Base-by-base conservation (phyloP, 2,797 vertebrate genomes). In the Coilia nasus region DNA sequence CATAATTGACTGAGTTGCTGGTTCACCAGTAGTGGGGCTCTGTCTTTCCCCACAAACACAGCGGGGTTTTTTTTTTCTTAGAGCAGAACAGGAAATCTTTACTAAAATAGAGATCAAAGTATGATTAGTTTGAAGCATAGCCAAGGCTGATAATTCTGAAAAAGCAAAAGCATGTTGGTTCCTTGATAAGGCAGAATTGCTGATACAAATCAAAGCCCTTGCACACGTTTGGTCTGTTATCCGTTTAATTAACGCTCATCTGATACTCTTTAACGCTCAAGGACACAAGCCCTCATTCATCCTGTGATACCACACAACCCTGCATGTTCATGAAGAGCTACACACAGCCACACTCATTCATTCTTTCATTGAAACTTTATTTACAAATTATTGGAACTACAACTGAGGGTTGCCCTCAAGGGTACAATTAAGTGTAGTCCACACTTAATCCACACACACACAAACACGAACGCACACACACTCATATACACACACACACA, bases 361-460 rank as follows among this genome's bases (percentile, higher is more conserved):
- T 3, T 54, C 50, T 54, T 9, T 14, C 50, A 54, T 3, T 54
- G 50, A 54, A 54, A 54, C 2, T 54, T 54, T 54, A 54, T 54
- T 54, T 54, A 54, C 50, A 54, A 54, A 54, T 54, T 54, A 54
- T 54, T 54, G 9, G 14, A 54, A 54, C 2, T 54, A 14, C 50
- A 54, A 41, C 35, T 41, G 35, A 41, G 35, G 35, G 35, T 5
- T 2, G 35, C 35, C 35, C 5, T 41, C 35, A 41, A 41, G 5
- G 5, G 35, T 41, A 41, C 35, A 41, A 41, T 41, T 41, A 41
- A 41, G 35, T 41, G 5, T 41, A 41, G 35, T 41, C 44, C 44
- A 56, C 17, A 25, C 62, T 88, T 28, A 71, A 84, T 82, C 87
- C n/a, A n/a, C n/a, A n/a, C n/a, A n/a, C n/a, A n/a, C n/a, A n/a